Evolutionary conservation across 1,140 invertebrate species (phyloP).

Genomic region (Drosophila orosa): DNA sequence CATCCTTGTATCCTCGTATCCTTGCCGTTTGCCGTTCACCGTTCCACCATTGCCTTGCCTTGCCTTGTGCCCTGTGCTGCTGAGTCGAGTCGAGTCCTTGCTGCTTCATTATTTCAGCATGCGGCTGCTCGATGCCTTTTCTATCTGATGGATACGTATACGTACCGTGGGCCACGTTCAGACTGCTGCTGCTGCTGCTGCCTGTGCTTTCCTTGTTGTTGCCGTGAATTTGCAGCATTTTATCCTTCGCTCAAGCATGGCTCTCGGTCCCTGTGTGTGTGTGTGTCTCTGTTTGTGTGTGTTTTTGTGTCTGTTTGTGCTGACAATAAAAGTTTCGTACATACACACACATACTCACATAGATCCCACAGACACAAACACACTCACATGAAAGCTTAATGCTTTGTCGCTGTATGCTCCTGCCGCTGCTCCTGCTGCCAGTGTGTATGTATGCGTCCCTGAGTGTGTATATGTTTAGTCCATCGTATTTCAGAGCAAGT

Average conservation of each 20-base stretch:
- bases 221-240: constrained; percentile 80
- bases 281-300: constrained; percentile 29
- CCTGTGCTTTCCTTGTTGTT: constrained; percentile 55
- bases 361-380: constrained; percentile 42
- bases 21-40: constrained; percentile 19
- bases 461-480: constrained; percentile 52
- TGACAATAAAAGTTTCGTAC: constrained; percentile 80
- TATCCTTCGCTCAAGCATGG: constrained; percentile 74
- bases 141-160: constrained; percentile 82
- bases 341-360: constrained; percentile 42
- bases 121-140: constrained; percentile 79
- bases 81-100: constrained; percentile 75
- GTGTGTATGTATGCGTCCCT: constrained; percentile 45
- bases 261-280: constrained; percentile 30
- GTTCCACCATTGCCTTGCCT: constrained; percentile 8
- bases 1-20: constrained; percentile 43
- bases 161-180: constrained; percentile 68
- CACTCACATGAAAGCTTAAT: constrained; percentile 72
- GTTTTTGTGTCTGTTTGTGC: constrained; percentile 73
- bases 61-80: constrained; percentile 34
- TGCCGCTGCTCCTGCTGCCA: constrained; percentile 6
- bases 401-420: constrained; percentile 48
- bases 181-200: constrained; percentile 29
- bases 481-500: constrained; percentile 80
- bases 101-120: constrained; percentile 83